Conservation (phyloP, 2,113 vertebrate species). For the Thalassoma bifasciatum region DNA sequence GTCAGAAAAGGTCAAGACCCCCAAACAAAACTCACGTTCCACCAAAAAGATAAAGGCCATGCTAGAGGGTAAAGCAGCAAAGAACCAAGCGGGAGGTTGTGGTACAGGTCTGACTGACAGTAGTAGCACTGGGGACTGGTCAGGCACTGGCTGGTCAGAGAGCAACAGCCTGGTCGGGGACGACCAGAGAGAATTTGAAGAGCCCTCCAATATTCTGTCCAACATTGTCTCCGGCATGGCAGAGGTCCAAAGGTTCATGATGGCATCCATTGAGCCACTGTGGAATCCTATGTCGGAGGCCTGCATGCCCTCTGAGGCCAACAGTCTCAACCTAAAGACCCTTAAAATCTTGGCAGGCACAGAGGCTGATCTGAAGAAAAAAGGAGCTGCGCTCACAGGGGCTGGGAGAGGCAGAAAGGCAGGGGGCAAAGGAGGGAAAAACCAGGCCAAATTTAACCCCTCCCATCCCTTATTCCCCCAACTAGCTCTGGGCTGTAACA, state of each 20-base stretch:
- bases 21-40: conserved; percentile 90
- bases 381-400: conserved; percentile 83
- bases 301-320: conserved; percentile 92
- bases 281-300: conserved; percentile 92
- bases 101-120: conserved; percentile 72
- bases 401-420: conserved; percentile 89
- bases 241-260: conserved; percentile 99
- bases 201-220: conserved; percentile 98
- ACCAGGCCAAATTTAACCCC: conserved; percentile 87
- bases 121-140: conserved; percentile 87
- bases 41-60: conserved; percentile 93
- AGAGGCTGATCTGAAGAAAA: conserved; percentile 94
- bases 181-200: conserved; percentile 97
- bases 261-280: conserved; percentile 97
- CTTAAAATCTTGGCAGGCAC: conserved; percentile 98
- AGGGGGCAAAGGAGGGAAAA: conserved; percentile 91
- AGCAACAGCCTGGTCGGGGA: conserved; percentile 90
- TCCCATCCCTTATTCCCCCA: conserved; percentile 88
- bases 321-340: conserved; percentile 98
- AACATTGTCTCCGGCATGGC: conserved; percentile 99
- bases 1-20: conserved; percentile 91
- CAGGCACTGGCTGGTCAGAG: conserved; percentile 87
- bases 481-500: conserved; percentile 85
- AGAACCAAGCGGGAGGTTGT: conserved; percentile 82
- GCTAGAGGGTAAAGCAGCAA: conserved; percentile 87